Conservation (phyloP, 2,113 vertebrate species). For the Tylochromis polylepis region DNA sequence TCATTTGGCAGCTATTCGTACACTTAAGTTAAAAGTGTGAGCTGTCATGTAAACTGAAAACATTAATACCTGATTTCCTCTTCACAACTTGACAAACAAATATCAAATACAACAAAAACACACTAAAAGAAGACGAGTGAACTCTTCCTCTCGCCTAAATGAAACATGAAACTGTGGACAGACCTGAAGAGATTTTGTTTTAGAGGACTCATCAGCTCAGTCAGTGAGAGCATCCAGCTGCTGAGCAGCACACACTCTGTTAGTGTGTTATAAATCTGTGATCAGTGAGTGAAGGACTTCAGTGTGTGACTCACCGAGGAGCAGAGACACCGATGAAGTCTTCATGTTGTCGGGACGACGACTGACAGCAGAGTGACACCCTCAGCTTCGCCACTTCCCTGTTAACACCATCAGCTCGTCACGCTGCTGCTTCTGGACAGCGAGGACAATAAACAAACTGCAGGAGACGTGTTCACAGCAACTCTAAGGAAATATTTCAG, state of each 20-base stretch:
- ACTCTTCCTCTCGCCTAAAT: fast-evolving
- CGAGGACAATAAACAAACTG: too few species aligned
- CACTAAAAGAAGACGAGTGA: neutral
- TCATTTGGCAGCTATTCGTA: too few species aligned
- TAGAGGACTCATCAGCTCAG: neutral
- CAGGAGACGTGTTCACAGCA: too few species aligned
- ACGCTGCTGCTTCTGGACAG: too few species aligned
- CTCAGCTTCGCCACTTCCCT: too few species aligned
- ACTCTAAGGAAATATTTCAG: too few species aligned
- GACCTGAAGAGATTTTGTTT: fast-evolving
- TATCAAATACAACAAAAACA: neutral
- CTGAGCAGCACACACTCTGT: neutral
- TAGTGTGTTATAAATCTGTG: neutral
- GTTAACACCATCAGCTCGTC: too few species aligned
- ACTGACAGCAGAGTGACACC: too few species aligned
- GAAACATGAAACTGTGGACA: neutral
- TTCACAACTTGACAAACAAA: fast-evolving
- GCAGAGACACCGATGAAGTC: too few species aligned
- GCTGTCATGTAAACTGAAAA: neutral
- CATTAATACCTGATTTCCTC: neutral
- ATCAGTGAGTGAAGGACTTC: neutral
- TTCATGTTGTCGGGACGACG: too few species aligned
- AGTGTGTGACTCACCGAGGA: neutral
- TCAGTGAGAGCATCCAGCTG: neutral
- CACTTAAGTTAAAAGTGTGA: too few species aligned